Percentiles rank a stretch among this genome's conserved stretches.
phyloP scores from a whole-genome alignment of 2,888 invertebrate genomes.

The Orthonevra nobilis region DNA sequence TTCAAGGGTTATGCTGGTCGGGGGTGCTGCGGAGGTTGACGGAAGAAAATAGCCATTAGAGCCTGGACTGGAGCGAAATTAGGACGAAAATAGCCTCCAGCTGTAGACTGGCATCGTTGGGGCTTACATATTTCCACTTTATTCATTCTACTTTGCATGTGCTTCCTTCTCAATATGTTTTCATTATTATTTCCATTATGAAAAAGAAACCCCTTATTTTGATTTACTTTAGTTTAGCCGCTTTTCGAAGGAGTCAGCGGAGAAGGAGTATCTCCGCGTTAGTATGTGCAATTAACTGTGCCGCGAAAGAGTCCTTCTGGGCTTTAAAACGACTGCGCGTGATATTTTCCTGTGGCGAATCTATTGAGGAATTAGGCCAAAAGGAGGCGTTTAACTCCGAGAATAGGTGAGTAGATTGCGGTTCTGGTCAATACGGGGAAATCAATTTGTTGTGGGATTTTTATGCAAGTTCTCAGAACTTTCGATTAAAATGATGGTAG shows the following conservation, averaged over 20 bases:
- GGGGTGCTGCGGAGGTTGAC: background rate
- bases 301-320: conserved; percentile 51
- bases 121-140: background rate
- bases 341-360: conserved; percentile 19
- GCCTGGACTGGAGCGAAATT: conserved; percentile 39
- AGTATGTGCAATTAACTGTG: conserved; percentile 56
- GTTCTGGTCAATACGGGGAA: conserved; percentile 26
- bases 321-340: conserved; percentile 57
- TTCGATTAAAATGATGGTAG: no score
- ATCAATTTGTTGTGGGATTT: no score
- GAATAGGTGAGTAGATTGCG: background rate
- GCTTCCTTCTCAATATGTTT: conserved; percentile 63
- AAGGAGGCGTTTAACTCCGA: conserved; percentile 14
- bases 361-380: conserved; percentile 17
- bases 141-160: conserved; percentile 21
- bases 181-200: conserved; percentile 61
- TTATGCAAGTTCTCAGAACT: no score
- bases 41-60: conserved; percentile 65
- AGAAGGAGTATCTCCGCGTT: background rate
- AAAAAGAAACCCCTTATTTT: conserved; percentile 47
- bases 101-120: conserved; percentile 56
- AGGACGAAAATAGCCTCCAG: conserved; percentile 59
- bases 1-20: conserved; percentile 18
- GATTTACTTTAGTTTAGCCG: conserved; percentile 41
- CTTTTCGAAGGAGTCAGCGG: background rate